Conservation (phyloP, 2,888 invertebrate species). For the Hanleya hanleyi region DNA sequence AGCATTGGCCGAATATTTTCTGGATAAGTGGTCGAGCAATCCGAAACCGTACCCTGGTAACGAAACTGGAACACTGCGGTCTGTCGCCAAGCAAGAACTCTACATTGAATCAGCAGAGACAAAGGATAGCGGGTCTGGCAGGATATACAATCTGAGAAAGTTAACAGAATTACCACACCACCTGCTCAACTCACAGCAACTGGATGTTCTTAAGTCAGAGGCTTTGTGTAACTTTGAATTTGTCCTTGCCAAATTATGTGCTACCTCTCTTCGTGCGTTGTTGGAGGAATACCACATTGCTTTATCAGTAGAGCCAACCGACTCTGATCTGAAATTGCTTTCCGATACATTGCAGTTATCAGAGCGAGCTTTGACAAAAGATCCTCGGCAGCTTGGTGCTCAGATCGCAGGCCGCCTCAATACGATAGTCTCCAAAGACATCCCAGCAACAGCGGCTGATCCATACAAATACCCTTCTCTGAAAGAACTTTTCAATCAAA, state of each 20-base stretch:
- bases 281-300: conserved; percentile 83
- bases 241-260: conserved; percentile 86
- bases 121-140: conserved; percentile 37
- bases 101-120: conserved; percentile 48
- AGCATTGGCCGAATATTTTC: conserved; percentile 68
- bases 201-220: conserved; percentile 77
- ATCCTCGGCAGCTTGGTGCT: conserved; percentile 87
- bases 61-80: conserved; percentile 43
- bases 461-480: conserved; percentile 64
- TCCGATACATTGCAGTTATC: conserved; percentile 83
- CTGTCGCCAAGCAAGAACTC: conserved; percentile 56
- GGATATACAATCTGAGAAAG: conserved; percentile 82
- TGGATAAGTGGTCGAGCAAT: conserved; percentile 63
- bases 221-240: conserved; percentile 85
- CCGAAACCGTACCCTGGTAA: conserved; percentile 58
- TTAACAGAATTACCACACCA: conserved; percentile 89
- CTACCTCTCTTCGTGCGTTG: conserved; percentile 83
- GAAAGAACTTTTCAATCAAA: conserved; percentile 56
- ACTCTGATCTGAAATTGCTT: conserved; percentile 75
- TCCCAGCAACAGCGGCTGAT: conserved; percentile 63
- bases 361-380: conserved; percentile 84
- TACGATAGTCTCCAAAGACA: conserved; percentile 63
- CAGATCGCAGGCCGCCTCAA: conserved; percentile 77
- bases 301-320: conserved; percentile 56
- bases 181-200: conserved; percentile 78